Conservation (phyloP, 2,113 vertebrate genomes). For the Podocnemis expansa region DNA sequence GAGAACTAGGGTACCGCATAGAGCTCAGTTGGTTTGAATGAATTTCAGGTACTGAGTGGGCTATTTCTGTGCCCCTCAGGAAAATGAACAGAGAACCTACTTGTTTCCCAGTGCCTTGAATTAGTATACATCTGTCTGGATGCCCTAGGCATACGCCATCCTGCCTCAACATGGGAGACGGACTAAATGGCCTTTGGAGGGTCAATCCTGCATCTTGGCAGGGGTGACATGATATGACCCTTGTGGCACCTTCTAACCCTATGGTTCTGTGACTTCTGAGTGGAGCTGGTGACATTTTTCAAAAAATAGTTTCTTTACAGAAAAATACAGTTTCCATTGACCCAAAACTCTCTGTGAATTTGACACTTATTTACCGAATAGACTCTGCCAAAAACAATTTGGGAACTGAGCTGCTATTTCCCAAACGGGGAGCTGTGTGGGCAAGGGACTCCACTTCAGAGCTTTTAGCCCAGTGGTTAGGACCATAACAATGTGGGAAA, state of each 20-base stretch:
- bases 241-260: not conserved
- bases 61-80: not conserved
- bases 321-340: not conserved
- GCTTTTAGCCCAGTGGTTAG: not conserved
- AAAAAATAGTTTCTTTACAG: not conserved
- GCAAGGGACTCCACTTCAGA: not conserved
- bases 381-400: not conserved
- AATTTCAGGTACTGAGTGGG: not conserved
- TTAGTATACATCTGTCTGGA: not conserved
- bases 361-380: not conserved
- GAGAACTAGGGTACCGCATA: not conserved
- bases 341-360: not conserved
- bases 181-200: not conserved
- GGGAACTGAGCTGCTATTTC: not conserved
- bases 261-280: not conserved
- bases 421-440: not conserved
- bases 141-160: not conserved
- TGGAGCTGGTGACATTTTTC: not conserved
- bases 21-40: not conserved
- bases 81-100: not conserved
- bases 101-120: not conserved
- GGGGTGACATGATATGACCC: not conserved
- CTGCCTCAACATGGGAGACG: not conserved
- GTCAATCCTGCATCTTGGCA: not conserved
- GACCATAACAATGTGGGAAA: not conserved